phyloP scores from a whole-genome alignment of 2,113 vertebrate genomes.

The Cryptomyrus ogoouensis region DNA sequence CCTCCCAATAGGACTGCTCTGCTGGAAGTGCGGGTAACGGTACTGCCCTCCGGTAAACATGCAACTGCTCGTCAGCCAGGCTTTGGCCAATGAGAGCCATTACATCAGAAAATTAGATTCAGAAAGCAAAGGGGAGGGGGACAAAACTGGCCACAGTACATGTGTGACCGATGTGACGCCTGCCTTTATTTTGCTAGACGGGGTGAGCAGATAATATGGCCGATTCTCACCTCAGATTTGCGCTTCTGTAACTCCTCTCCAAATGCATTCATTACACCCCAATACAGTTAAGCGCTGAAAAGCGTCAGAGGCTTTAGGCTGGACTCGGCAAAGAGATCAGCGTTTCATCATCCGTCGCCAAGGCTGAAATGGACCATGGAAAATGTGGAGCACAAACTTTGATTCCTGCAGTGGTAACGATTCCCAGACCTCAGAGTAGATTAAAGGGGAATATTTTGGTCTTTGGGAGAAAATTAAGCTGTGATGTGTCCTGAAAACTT shows the following conservation, averaged over 20 bases:
- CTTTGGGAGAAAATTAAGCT: not conserved
- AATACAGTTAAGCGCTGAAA: not conserved
- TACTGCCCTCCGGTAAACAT: not conserved
- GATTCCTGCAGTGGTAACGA: not conserved
- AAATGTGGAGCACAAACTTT: not conserved
- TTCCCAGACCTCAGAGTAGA: not conserved
- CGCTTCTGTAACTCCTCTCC: not conserved
- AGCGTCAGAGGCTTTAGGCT: not conserved
- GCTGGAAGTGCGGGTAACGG: not conserved
- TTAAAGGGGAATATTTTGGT: not conserved
- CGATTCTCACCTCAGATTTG: not conserved
- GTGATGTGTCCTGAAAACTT: slow-evolving; percentile 11
- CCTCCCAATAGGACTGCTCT: not conserved
- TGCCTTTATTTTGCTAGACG: not conserved
- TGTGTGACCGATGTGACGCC: too few species aligned
- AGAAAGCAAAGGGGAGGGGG: not conserved
- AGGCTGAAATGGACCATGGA: not conserved
- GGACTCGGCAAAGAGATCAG: not conserved
- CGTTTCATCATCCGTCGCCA: not conserved
- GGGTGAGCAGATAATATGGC: not conserved
- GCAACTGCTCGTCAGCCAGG: not conserved
- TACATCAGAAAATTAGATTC: not conserved
- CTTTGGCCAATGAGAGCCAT: not conserved
- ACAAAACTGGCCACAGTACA: not conserved
- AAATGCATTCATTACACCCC: not conserved